Evolutionary conservation across 2,113 vertebrate species (phyloP).

Genomic region (Microcebus tavaratra): DNA sequence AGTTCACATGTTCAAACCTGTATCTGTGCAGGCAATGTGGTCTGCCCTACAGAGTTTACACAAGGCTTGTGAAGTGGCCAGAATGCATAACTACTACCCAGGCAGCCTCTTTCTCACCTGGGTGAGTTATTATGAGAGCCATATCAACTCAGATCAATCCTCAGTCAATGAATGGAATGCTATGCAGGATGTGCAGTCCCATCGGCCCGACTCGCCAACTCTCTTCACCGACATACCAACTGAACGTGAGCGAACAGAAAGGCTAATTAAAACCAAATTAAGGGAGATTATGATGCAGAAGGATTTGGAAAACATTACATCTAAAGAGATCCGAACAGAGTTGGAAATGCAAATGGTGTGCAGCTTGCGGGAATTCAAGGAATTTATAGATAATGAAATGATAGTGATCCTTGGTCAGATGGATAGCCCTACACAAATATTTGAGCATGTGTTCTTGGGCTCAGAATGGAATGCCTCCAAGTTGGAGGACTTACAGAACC

Average conservation of each 20-base stretch:
- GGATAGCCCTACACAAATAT: slow-evolving; percentile 98
- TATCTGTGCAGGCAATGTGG: slow-evolving; percentile 99
- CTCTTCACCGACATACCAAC: slow-evolving; percentile 97
- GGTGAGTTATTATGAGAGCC: slow-evolving; percentile 99
- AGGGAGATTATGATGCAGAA: slow-evolving; percentile 99
- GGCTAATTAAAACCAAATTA: slow-evolving; percentile 95
- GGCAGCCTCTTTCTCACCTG: slow-evolving; percentile 98
- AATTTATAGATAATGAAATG: slow-evolving; percentile 99
- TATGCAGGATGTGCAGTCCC: slow-evolving; percentile 98
- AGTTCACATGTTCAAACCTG: slow-evolving; percentile 98
- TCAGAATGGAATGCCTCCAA: too few species aligned
- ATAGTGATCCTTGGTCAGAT: slow-evolving; percentile 98
- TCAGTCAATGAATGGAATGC: slow-evolving; percentile 99
- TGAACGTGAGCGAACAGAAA: slow-evolving; percentile 95
- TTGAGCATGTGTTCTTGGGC: slow-evolving; percentile 96
- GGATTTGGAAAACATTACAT: slow-evolving; percentile 98
- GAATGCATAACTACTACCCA: slow-evolving; percentile 97
- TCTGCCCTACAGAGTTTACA: slow-evolving; percentile 97
- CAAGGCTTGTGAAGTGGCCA: slow-evolving; percentile 96
- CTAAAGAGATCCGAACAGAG: slow-evolving; percentile 98
- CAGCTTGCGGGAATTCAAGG: slow-evolving; percentile 97
- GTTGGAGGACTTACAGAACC: too few species aligned
- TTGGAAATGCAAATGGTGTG: slow-evolving; percentile 99
- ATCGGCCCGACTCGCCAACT: slow-evolving; percentile 94
- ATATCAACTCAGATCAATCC: slow-evolving; percentile 93